Percentiles rank a stretch among this genome's conserved stretches.
Conservation (phyloP, 1,140 invertebrate genomes). For the Tetramorium simillimum region DNA sequence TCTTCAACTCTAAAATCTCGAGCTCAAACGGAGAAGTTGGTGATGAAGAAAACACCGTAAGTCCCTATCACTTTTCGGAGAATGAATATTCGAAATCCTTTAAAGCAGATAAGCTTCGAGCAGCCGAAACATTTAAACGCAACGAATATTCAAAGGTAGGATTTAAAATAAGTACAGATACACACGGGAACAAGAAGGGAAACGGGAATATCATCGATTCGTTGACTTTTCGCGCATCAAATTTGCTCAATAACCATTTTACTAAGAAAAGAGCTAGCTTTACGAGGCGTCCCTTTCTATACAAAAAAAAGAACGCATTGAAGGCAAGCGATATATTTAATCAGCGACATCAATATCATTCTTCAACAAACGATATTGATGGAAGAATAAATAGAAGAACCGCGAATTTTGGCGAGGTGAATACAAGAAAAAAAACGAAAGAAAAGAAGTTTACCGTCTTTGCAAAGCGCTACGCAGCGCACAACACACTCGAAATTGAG, state of each 20-base stretch:
- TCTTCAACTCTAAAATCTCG: slow-evolving; percentile 5
- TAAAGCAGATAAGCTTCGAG: background rate
- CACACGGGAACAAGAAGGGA: background rate
- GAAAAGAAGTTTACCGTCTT: background rate
- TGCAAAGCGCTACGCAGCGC: background rate
- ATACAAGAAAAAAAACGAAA: too few relatives aligned
- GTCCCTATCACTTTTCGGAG: background rate
- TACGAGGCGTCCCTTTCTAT: too few relatives aligned
- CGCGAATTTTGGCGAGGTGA: too few relatives aligned
- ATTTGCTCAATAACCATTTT: background rate
- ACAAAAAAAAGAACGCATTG: background rate
- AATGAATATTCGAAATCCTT: slow-evolving; percentile 14
- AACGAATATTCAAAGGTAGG: slow-evolving; percentile 16
- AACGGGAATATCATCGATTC: background rate
- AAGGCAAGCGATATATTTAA: background rate
- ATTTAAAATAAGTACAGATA: slow-evolving; percentile 6
- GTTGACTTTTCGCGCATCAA: background rate
- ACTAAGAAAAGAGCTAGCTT: background rate
- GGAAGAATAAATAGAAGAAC: background rate
- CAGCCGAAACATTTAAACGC: background rate
- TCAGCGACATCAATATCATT: slow-evolving; percentile 16
- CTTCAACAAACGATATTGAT: background rate
- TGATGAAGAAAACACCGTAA: slow-evolving; percentile 5
- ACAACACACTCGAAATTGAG: background rate
- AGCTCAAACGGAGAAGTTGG: background rate